phyloP scores from a whole-genome alignment of 2,888 invertebrate genomes.

The Lycophotia porphyrea region DNA sequence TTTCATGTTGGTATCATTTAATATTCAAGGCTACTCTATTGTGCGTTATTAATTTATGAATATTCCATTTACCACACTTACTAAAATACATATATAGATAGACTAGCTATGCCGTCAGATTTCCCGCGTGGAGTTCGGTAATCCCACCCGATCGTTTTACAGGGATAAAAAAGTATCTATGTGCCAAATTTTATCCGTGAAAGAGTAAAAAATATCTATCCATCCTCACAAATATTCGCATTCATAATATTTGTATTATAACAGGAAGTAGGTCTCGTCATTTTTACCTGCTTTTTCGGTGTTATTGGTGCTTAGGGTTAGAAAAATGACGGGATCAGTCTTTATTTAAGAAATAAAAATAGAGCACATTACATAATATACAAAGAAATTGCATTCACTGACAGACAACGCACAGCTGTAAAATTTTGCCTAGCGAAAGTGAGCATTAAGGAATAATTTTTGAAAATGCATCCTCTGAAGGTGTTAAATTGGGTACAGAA shows the following conservation, averaged over 20 bases:
- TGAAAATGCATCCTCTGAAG: neutral
- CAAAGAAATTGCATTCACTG: neutral
- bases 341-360: neutral
- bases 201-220: neutral
- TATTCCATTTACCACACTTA: constrained; percentile 3
- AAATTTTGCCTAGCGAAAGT: neutral
- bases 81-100: neutral
- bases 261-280: neutral
- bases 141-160: neutral
- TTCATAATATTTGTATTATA: too few relatives aligned
- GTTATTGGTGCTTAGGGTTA: neutral
- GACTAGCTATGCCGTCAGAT: neutral
- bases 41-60: constrained; percentile 22
- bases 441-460: neutral
- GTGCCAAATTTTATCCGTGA: neutral
- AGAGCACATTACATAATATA: neutral
- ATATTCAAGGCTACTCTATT: constrained; percentile 45
- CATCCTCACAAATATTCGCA: neutral
- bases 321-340: neutral
- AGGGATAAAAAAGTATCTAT: neutral
- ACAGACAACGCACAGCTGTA: neutral
- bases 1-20: constrained; percentile 28
- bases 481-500: neutral
- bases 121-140: neutral
- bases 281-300: neutral